Evolutionary conservation across 1,140 invertebrate genomes (phyloP).

Genomic region (Drosophila albomicans): DNA sequence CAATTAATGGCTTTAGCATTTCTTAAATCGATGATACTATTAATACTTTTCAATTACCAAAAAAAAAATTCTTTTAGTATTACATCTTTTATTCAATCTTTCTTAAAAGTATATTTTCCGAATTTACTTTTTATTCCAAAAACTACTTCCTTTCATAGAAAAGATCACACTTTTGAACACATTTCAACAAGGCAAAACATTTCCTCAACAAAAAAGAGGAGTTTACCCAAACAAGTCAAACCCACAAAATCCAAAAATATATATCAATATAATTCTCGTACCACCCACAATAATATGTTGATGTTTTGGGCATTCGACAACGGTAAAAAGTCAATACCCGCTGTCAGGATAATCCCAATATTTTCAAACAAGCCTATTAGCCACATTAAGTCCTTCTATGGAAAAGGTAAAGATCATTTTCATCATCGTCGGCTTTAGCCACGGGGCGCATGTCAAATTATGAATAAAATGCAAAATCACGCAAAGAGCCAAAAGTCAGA

Average conservation of each 20-base stretch:
- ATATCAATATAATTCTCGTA: conserved; percentile 41
- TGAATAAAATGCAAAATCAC: conserved; percentile 83
- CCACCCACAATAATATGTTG: conserved; percentile 50
- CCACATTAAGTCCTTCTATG: conserved; percentile 77
- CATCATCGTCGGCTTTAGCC: conserved; percentile 84
- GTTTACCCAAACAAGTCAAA: conserved; percentile 31
- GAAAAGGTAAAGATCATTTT: conserved; percentile 76
- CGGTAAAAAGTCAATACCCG: conserved; percentile 47
- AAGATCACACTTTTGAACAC: conserved; percentile 16
- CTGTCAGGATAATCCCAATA: conserved; percentile 82
- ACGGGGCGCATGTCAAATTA: conserved; percentile 84
- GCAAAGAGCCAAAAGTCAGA: conserved; percentile 74
- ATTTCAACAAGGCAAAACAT: not conserved
- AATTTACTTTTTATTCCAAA: not conserved
- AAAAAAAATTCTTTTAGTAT: too few relatives aligned
- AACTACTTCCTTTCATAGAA: conserved; percentile 1
- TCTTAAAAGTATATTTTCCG: not conserved
- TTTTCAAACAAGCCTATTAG: conserved; percentile 84
- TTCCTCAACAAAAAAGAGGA: conserved; percentile 4
- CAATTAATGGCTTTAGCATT: not conserved
- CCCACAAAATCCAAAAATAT: conserved; percentile 28
- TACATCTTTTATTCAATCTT: not conserved
- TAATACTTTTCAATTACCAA: too few relatives aligned
- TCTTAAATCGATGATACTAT: too few relatives aligned
- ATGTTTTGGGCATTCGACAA: conserved; percentile 23